Evolutionary conservation across 2,888 invertebrate species (phyloP), one percentile per base, ranked within the genome.

Genomic region (Epinotia bilunana): DNA sequence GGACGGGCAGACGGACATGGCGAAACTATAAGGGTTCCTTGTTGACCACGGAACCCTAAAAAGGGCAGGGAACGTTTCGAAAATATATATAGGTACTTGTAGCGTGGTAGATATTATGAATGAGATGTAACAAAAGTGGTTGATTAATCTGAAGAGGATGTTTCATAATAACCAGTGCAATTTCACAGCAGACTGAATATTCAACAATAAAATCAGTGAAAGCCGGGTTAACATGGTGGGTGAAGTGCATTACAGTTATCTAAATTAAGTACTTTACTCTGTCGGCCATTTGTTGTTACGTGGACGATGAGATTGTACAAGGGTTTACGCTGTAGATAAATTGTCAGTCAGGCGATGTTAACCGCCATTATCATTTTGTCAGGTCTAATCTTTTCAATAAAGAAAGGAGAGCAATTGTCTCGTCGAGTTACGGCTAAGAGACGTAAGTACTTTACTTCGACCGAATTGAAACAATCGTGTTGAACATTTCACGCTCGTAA

Each of bases 151-250:
- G 65, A 60, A 70, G 53, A 79, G 81, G 79, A 82, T 78, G 81
- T 81, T 79, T 81, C 80, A 77, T 80, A 80, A 80, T 77, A 77
- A 28, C 70, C 62, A 74, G 78, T 80, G 82, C 81, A 84, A 87
- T 88, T 89, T 87, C 84, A 88, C 87, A 86, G 83, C 80, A 81
- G 80, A 82, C 80, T 86, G 84, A 85, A 88, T 87, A 87, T 87
- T 87, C 86, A 83, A 86, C 84, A 85, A 80, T 79, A 82, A 85
- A 84, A 86, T 85, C 83, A 82, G 85, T 84, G 86, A 87, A 87
- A 86, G 86, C 80, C 77, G 76, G 70, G 77, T 73, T 61, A 62
- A 64, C 63, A 70, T 69, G 71, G 23, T 74, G 64, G 64, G 72
- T 72, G 72, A 67, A 46, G 55, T 75, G 49, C 39, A 65, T 72